Percentiles rank a stretch among this genome's conserved stretches.
Evolutionary conservation across 2,888 invertebrate species (phyloP).

Genomic region (Heliothis peltigera): DNA sequence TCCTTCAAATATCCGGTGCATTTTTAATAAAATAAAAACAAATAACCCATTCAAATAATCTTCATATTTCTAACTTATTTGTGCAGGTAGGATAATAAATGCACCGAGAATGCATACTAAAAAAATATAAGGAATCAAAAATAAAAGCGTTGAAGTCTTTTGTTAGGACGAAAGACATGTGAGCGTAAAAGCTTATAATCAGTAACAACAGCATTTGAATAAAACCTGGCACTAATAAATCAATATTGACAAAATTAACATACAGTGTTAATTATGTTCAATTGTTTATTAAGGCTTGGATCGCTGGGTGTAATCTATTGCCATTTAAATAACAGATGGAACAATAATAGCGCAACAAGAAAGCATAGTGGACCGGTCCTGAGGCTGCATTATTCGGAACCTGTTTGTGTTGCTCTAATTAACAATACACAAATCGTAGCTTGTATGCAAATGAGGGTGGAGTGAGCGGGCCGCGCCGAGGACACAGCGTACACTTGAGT

Average conservation of each 20-base stretch:
- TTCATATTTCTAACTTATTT: slow-evolving; percentile 4
- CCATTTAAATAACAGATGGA: slow-evolving; percentile 88
- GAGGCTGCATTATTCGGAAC: slow-evolving; percentile 81
- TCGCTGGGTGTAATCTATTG: slow-evolving; percentile 81
- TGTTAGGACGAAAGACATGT: slow-evolving; percentile 58
- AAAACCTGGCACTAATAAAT: slow-evolving; percentile 65
- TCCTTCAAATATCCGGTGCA: background rate
- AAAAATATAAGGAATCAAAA: slow-evolving; percentile 25
- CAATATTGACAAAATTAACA: slow-evolving; percentile 82
- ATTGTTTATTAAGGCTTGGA: slow-evolving; percentile 80
- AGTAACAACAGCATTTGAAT: slow-evolving; percentile 43
- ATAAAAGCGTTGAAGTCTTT: slow-evolving; percentile 74
- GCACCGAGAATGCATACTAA: slow-evolving; percentile 10
- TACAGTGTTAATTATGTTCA: slow-evolving; percentile 86
- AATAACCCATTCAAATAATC: background rate
- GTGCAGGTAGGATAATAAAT: slow-evolving; percentile 6
- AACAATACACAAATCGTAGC: slow-evolving; percentile 90
- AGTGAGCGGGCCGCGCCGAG: slow-evolving; percentile 65
- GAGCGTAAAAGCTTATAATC: slow-evolving; percentile 47
- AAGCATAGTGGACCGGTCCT: slow-evolving; percentile 75
- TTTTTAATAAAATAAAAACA: background rate
- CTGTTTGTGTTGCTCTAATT: slow-evolving; percentile 89
- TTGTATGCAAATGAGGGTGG: slow-evolving; percentile 87
- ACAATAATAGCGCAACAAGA: slow-evolving; percentile 86
- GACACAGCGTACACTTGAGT: slow-evolving; percentile 64